Evolutionary conservation across 2,888 invertebrate genomes (phyloP).

Genomic region (Pogonocherus hispidulus): DNA sequence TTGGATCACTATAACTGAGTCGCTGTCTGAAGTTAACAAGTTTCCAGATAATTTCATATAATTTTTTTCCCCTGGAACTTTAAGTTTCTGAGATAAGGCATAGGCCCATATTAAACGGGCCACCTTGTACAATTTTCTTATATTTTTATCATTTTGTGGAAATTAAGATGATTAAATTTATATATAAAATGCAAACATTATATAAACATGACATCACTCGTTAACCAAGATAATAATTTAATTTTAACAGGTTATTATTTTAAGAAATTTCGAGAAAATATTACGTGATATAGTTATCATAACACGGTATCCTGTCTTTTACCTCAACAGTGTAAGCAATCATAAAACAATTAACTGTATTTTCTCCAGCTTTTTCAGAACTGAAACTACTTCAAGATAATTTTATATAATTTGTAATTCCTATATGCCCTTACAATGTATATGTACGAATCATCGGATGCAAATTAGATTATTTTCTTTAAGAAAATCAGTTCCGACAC

Average conservation of each 20-base stretch:
- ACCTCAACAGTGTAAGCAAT: background rate
- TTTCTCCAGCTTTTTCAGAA: background rate
- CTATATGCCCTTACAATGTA: background rate
- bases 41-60: no score
- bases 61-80: no score
- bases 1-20: no score
- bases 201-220: no score
- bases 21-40: no score
- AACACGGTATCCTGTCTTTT: background rate
- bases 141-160: no score
- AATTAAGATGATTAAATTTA: no score
- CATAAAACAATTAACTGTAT: background rate
- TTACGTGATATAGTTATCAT: background rate
- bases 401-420: background rate
- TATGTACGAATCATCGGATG: background rate
- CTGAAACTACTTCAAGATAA: background rate
- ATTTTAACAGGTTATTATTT: slow-evolving; percentile 1
- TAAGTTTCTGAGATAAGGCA: no score
- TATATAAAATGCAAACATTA: no score
- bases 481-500: background rate
- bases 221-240: no score
- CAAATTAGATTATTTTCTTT: background rate
- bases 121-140: no score
- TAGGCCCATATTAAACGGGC: no score
- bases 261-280: background rate